These are phyloP conservation scores for Lasiommata megera DNA, from an alignment of 2,888 invertebrate genomes.

Conservation along the genomic window DNA sequence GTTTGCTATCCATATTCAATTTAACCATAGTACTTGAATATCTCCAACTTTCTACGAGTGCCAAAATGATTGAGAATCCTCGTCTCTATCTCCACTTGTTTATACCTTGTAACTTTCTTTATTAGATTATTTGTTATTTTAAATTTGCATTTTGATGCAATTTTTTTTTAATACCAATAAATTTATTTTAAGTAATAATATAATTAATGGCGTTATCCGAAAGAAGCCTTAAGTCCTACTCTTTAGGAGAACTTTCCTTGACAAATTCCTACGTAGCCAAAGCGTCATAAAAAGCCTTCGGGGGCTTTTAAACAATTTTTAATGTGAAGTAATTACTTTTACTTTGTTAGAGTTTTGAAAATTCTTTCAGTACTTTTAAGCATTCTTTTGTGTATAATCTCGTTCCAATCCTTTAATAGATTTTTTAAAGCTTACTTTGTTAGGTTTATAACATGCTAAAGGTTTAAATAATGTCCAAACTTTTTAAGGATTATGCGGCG, in stretches of 20 bases:
- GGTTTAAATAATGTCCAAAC: neutral
- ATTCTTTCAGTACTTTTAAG: slow-evolving; percentile 11
- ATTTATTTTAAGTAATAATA: neutral
- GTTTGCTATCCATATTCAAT: too few relatives aligned
- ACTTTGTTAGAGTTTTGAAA: slow-evolving; percentile 14
- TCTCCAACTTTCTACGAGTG: too few relatives aligned
- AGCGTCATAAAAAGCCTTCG: slow-evolving; percentile 15
- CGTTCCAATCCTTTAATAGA: neutral
- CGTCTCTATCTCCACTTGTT: too few relatives aligned
- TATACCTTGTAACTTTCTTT: too few relatives aligned
- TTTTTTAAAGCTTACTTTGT: neutral
- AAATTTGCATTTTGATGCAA: too few relatives aligned
- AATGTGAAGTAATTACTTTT: slow-evolving; percentile 24
- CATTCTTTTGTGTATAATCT: slow-evolving; percentile 1
- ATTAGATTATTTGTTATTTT: too few relatives aligned
- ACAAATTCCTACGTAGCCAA: slow-evolving; percentile 10
- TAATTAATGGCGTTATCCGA: neutral
- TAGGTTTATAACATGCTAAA: neutral
- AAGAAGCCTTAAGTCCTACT: neutral
- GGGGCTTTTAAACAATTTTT: slow-evolving; percentile 25
- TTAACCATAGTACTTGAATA: too few relatives aligned
- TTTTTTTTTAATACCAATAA: neutral
- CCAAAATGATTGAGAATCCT: too few relatives aligned
- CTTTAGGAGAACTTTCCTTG: neutral
- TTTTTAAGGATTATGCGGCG: neutral